phyloP scores from a whole-genome alignment of 2,797 vertebrate species.

The Enteromius trimaculatus region DNA sequence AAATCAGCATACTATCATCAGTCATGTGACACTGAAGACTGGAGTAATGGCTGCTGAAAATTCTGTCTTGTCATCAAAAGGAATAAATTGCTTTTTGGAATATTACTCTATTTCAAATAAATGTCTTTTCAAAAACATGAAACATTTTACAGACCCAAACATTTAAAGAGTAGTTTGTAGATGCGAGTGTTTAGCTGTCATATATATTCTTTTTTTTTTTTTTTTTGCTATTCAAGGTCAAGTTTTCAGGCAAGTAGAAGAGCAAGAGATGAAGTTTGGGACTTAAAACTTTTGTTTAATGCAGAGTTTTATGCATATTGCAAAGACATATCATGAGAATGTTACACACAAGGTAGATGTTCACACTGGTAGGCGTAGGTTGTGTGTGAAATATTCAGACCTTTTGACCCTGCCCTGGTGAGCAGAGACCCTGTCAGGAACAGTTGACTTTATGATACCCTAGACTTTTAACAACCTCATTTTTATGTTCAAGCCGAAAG shows the following conservation, averaged over 20 bases:
- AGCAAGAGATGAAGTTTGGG: neutral
- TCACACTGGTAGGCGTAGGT: neutral
- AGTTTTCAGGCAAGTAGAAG: neutral
- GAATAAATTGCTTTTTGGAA: neutral
- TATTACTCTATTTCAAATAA: neutral
- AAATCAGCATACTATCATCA: neutral
- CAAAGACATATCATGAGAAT: neutral
- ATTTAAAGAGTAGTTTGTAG: slow-evolving; percentile 2
- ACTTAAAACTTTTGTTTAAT: neutral
- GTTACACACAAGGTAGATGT: neutral
- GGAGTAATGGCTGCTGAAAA: neutral
- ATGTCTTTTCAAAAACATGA: neutral
- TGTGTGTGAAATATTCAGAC: slow-evolving; percentile 6
- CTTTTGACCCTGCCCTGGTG: neutral
- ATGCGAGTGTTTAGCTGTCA: neutral
- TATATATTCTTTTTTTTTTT: too few species aligned
- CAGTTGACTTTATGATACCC: neutral
- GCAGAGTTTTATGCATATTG: neutral
- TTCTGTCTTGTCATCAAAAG: neutral
- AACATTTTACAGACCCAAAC: neutral
- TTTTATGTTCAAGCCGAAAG: neutral
- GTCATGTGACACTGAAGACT: neutral
- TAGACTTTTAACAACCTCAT: neutral
- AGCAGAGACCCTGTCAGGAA: neutral
- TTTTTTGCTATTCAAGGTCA: neutral